Percentiles rank a stretch among this genome's conserved stretches.
Evolutionary conservation across 2,113 vertebrate species (phyloP).

Genomic region (Arvicanthis niloticus): DNA sequence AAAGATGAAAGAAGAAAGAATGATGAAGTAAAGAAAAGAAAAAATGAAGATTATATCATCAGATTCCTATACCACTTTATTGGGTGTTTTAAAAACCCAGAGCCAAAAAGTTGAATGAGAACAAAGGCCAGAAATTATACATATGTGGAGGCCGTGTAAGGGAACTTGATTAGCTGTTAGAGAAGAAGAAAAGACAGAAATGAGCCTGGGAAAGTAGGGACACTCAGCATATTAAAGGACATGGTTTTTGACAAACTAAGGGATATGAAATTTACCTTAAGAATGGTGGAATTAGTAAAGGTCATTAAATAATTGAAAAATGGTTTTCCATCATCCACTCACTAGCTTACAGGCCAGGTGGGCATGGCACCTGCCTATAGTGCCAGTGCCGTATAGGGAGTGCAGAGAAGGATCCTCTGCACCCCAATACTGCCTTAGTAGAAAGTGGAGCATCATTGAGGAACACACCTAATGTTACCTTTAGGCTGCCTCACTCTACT

Average conservation of each 20-base stretch:
- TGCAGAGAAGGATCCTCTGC: neutral
- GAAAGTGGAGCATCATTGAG: neutral
- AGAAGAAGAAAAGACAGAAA: neutral
- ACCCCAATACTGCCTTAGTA: neutral
- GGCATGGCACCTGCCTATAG: neutral
- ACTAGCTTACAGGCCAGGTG: neutral
- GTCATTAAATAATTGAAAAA: slow-evolving; percentile 18
- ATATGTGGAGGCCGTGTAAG: neutral
- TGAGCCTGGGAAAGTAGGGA: neutral
- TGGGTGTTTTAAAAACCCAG: neutral
- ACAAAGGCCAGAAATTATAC: neutral
- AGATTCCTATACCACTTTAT: neutral
- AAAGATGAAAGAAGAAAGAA: neutral
- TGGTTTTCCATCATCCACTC: neutral
- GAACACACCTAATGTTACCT: neutral
- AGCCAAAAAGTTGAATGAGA: neutral
- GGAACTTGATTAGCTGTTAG: neutral
- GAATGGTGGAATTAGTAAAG: neutral
- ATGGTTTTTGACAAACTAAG: slow-evolving; percentile 1
- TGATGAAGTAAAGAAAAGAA: neutral
- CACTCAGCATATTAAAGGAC: neutral
- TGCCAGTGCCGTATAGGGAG: neutral
- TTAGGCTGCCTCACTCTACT: neutral
- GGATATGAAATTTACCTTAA: slow-evolving; percentile 39
- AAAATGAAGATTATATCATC: neutral